phyloP scores from a whole-genome alignment of 92 coral and sea anemone species.

The Paragorgia papillata region DNA sequence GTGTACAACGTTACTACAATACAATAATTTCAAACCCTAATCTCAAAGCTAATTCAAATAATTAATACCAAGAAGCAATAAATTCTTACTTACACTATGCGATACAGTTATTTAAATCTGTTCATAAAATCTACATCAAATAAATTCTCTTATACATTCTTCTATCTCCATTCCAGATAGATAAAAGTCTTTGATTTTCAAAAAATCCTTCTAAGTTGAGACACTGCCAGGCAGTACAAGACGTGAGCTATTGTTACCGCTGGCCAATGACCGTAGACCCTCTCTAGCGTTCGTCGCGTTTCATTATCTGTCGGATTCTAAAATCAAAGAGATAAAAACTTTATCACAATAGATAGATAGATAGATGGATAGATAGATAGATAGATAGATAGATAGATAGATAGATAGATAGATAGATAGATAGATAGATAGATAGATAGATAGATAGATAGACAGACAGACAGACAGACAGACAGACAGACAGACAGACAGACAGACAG shows the following conservation, averaged over 20 bases:
- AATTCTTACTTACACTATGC: too few relatives aligned
- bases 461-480: too few relatives aligned
- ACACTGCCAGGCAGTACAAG: background rate
- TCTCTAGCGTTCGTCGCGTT: constrained; percentile 70
- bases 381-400: too few relatives aligned
- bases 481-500: too few relatives aligned
- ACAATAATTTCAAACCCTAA: too few relatives aligned
- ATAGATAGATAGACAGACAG: too few relatives aligned
- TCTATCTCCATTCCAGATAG: background rate
- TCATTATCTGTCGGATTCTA: constrained; percentile 92
- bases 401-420: too few relatives aligned
- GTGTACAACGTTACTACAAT: too few relatives aligned
- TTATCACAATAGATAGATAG: background rate
- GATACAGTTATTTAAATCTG: background rate
- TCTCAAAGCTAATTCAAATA: too few relatives aligned
- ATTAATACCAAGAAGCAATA: too few relatives aligned
- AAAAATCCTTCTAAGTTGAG: background rate
- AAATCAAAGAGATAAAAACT: background rate
- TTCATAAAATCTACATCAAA: constrained; percentile 1
- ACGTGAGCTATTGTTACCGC: background rate
- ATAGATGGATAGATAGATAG: too few relatives aligned
- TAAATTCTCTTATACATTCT: constrained; percentile 10
- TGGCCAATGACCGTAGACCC: background rate
- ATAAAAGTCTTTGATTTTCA: background rate
- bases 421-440: too few relatives aligned